Evolutionary conservation across 2,113 vertebrate species (phyloP).

Genomic region (Strix uralensis): DNA sequence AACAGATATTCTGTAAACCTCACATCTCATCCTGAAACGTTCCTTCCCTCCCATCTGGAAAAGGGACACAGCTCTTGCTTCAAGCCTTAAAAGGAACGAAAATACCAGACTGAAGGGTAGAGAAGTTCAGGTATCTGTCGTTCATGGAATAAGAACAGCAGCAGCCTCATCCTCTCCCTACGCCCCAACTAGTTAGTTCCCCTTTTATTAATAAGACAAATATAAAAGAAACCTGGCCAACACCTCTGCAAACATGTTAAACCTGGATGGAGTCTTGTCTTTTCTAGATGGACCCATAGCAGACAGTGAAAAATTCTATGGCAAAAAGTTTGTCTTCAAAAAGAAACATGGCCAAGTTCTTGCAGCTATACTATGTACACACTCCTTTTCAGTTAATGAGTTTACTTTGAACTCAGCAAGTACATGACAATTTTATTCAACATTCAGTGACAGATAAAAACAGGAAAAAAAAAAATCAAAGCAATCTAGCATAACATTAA

Average conservation of each 20-base stretch:
- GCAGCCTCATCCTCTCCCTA: neutral
- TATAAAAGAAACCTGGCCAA: neutral
- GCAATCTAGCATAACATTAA: neutral
- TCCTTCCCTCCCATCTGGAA: neutral
- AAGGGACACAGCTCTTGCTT: neutral
- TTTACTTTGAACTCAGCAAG: neutral
- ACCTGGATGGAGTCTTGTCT: neutral
- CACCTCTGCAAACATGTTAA: neutral
- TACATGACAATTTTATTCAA: neutral
- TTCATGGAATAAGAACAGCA: neutral
- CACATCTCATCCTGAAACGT: neutral
- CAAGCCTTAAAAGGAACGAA: neutral
- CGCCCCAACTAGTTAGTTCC: neutral
- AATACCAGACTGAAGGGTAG: neutral
- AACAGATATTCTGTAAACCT: neutral
- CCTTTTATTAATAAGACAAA: neutral
- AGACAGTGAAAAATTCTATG: neutral
- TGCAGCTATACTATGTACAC: accelerated
- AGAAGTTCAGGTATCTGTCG: neutral
- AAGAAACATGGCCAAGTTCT: neutral
- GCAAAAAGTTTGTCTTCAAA: neutral
- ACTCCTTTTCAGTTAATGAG: accelerated
- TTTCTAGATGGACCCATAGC: neutral
- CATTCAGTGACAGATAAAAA: neutral
- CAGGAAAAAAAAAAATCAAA: neutral